Base-by-base conservation (phyloP, 2,888 invertebrate species). In the Parasteatoda lunata region DNA sequence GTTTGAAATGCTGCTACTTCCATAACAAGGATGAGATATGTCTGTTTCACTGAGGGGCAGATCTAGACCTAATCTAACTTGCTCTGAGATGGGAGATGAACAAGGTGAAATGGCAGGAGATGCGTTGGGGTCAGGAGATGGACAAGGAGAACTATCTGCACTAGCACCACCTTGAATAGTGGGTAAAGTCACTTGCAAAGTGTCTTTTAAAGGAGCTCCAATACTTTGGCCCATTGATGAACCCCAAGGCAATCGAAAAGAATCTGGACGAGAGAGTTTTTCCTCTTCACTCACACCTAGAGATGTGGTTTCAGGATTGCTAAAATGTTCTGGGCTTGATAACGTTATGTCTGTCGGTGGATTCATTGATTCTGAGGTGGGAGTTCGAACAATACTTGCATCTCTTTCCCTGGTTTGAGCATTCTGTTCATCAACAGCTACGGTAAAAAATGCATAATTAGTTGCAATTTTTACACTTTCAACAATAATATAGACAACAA, bases 361-460 rank as follows among this genome's bases (percentile, higher is more conserved):
- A 48, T 13, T 11, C 70, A 64, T 9, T n/a, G 89, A 76, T 45
- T 89, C 89, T 13, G 89, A 81, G 65, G 88, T 71, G 11, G 89
- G 78, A 69, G 77, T 51, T 51, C 59, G 51, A 30, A 69, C 69
- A 54, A n/a, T 82, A 8, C 48, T 8, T 4, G 69, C 5, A 73
- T 84, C 71, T 48, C 89, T 83, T 47, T 89, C 89, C 88, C 90
- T 90, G 6, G 91, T 91, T 89, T 92, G 91, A 5, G 91, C 91
- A 90, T 92, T 93, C 90, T 93, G 93, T 90, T 95, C 95, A 90
- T 95, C 95, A 52, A 94, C 94, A 89, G 93, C 92, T 92, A 90
- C 13, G 49, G 66, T 47, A 65, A 45, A 13, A 7, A 51, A 5
- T 30, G 30, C 1, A 30, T 30, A 30, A 30, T 30, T 30, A 30